A percentile compares a stretch with the other conserved stretches of the same genome.
Conservation (phyloP, 2,888 invertebrate species). For the Cheilosia grossa region DNA sequence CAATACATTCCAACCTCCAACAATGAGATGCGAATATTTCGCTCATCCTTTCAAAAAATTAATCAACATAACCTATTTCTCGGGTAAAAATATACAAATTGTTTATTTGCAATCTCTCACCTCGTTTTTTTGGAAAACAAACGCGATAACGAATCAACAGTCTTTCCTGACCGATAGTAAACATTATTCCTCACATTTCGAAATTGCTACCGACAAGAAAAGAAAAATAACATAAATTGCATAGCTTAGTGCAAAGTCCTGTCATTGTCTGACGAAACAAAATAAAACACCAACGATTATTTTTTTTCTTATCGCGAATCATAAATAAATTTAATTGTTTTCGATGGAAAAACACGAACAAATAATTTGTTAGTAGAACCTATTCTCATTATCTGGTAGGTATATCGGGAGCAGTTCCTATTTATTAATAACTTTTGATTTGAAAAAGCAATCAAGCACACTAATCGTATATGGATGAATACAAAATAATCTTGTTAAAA, state of each 20-base stretch:
- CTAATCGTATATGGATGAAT: too few relatives aligned
- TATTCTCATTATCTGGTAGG: background rate
- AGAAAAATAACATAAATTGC: constrained; percentile 10
- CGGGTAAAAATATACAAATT: constrained; percentile 5
- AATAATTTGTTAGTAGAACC: background rate
- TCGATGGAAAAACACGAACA: constrained; percentile 5
- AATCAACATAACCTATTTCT: constrained; percentile 19
- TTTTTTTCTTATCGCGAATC: constrained; percentile 11
- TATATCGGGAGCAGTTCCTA: constrained; percentile 4
- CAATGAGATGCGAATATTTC: background rate
- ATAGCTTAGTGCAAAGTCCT: constrained; percentile 46
- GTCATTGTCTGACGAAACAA: constrained; percentile 46
- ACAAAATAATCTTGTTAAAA: too few relatives aligned
- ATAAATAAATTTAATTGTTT: constrained; percentile 17
- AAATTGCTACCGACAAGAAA: background rate
- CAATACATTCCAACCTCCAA: too few relatives aligned
- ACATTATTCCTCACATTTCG: background rate
- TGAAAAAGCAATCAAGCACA: too few relatives aligned
- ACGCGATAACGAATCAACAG: constrained; percentile 11
- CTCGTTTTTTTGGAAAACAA: background rate
- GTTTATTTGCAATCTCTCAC: constrained; percentile 6
- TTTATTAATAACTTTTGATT: too few relatives aligned
- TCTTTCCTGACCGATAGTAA: background rate
- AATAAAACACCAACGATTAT: background rate
- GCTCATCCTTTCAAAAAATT: background rate